Conservation (phyloP, 2,888 invertebrate genomes). For the Aleiodes alternator region DNA sequence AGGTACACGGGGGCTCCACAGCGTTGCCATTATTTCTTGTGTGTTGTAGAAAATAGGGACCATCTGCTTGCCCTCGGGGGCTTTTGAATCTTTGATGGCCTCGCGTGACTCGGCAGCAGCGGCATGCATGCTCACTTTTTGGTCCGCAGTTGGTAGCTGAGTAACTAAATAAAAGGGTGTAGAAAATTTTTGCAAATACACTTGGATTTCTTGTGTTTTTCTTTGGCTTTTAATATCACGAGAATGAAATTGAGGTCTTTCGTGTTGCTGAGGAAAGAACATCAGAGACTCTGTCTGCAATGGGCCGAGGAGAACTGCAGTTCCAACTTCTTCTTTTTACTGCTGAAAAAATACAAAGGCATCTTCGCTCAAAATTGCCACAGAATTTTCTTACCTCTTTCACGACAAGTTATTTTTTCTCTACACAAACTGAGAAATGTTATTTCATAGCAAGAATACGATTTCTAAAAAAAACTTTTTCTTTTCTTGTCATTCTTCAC, state of each 20-base stretch:
- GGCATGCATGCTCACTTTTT: constrained; percentile 56
- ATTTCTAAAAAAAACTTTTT: too few relatives aligned
- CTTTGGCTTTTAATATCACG: constrained; percentile 35
- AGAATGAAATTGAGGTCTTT: constrained; percentile 63
- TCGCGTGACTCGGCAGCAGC: constrained; percentile 74
- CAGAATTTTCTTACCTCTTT: neutral
- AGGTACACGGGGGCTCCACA: constrained; percentile 9
- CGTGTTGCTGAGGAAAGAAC: constrained; percentile 53
- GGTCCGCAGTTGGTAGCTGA: constrained; percentile 9
- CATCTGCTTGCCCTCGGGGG: constrained; percentile 73
- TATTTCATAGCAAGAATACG: too few relatives aligned
- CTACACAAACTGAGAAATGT: too few relatives aligned
- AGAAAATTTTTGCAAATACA: constrained; percentile 27
- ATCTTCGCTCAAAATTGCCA: constrained; percentile 20
- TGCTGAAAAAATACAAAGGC: neutral
- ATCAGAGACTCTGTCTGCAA: constrained; percentile 23
- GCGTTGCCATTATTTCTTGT: constrained; percentile 39
- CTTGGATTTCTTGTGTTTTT: constrained; percentile 6
- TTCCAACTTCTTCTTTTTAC: constrained; percentile 20
- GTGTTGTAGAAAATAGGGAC: constrained; percentile 60
- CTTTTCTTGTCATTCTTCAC: neutral
- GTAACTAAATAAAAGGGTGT: neutral
- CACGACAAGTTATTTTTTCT: neutral
- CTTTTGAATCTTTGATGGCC: constrained; percentile 73
- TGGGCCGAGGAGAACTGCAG: constrained; percentile 35